phyloP scores from a whole-genome alignment of 2,888 invertebrate genomes.

The Selenia dentaria region DNA sequence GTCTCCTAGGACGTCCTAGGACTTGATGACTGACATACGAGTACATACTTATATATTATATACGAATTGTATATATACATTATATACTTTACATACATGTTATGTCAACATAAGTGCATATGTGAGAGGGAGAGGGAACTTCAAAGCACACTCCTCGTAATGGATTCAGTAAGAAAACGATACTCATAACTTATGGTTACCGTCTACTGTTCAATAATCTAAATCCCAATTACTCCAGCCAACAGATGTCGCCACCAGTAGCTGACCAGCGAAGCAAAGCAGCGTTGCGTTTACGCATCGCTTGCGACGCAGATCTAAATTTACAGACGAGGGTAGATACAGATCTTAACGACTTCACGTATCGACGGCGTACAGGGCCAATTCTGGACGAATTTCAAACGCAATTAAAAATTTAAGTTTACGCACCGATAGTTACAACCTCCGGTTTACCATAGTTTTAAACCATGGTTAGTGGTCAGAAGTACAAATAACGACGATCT shows the following conservation, averaged over 20 bases:
- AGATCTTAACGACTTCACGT: slow-evolving; percentile 61
- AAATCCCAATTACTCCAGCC: slow-evolving; percentile 12
- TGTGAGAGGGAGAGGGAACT: no score
- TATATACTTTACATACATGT: no score
- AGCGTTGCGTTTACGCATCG: slow-evolving; percentile 60
- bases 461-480: slow-evolving; percentile 1
- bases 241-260: slow-evolving; percentile 45
- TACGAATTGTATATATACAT: no score
- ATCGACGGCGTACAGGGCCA: slow-evolving; percentile 38
- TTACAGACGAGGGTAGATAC: slow-evolving; percentile 66
- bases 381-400: slow-evolving; percentile 33
- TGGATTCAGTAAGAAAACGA: no score
- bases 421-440: slow-evolving; percentile 32
- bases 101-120: no score
- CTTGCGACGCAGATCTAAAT: slow-evolving; percentile 46
- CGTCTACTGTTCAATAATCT: not conserved
- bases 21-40: no score
- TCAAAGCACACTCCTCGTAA: no score
- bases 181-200: no score
- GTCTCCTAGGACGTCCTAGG: no score
- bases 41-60: no score
- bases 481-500: no score
- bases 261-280: slow-evolving; percentile 24
- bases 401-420: slow-evolving; percentile 37
- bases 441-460: slow-evolving; percentile 5